Percentiles rank a stretch among this genome's conserved stretches.
phyloP scores from a whole-genome alignment of 2,797 vertebrate genomes.

The Onychomys torridus region DNA sequence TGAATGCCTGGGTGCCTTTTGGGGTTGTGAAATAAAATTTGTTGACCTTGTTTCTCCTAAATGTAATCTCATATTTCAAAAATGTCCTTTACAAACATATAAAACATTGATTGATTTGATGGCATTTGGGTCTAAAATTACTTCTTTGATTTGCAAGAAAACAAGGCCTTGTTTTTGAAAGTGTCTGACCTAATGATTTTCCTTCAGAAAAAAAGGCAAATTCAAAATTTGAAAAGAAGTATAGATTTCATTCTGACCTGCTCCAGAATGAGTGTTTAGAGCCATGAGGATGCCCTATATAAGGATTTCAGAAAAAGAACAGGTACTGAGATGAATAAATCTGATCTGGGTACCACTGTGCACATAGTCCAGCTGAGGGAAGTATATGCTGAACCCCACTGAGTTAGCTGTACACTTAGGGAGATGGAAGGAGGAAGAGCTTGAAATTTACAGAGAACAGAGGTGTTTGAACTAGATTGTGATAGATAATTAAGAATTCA shows the following conservation, averaged over 20 bases:
- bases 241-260: conserved; percentile 38
- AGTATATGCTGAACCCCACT: neutral
- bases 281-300: conserved; percentile 4
- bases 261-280: conserved; percentile 42
- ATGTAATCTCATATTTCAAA: conserved; percentile 51
- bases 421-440: neutral
- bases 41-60: conserved; percentile 34
- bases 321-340: conserved; percentile 36
- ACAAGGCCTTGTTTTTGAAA: conserved; percentile 38
- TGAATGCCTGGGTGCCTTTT: neutral
- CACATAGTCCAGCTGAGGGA: neutral
- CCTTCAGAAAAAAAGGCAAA: conserved; percentile 54
- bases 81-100: conserved; percentile 53
- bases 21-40: conserved; percentile 54
- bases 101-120: conserved; percentile 58
- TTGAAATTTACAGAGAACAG: neutral
- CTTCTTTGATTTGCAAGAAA: conserved; percentile 37
- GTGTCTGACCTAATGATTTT: conserved; percentile 56
- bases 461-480: neutral
- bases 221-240: conserved; percentile 55
- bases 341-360: neutral
- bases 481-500: conserved; percentile 15
- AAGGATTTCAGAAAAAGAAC: conserved; percentile 57
- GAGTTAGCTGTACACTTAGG: neutral
- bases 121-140: conserved; percentile 72